Percentiles rank a stretch among this genome's conserved stretches.
Conservation (phyloP, 37 sponge, comb jelly and placozoan species). For the Ephydatia muelleri region DNA sequence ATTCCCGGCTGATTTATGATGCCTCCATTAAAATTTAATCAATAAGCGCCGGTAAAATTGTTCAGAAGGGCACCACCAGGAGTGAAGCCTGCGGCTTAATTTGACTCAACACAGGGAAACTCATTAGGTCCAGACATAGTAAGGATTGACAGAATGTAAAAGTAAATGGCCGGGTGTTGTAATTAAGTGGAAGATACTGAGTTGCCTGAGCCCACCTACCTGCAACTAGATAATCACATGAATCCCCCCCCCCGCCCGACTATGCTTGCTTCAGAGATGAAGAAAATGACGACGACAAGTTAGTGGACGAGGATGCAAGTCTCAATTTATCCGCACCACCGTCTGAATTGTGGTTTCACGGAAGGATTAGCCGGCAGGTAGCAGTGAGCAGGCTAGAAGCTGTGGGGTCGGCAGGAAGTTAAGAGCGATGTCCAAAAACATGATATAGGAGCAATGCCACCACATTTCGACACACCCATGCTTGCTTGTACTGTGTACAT, state of each 20-base stretch:
- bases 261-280: neutral
- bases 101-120: constrained; percentile 87
- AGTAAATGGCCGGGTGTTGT: neutral
- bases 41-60: too few relatives aligned
- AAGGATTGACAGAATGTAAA: constrained; percentile 84
- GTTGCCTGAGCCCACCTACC: constrained; percentile 43
- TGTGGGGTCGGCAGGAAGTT: constrained; percentile 44
- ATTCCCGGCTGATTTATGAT: too few relatives aligned
- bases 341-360: constrained; percentile 87
- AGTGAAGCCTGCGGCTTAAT: constrained; percentile 86
- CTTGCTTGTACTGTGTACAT: too few relatives aligned
- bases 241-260: neutral
- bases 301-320: constrained; percentile 45
- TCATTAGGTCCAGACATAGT: constrained; percentile 81
- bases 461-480: too few relatives aligned
- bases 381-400: constrained; percentile 57
- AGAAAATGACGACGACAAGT: constrained; percentile 37
- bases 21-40: too few relatives aligned
- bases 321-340: constrained; percentile 79
- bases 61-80: constrained; percentile 91
- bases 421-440: constrained; percentile 75
- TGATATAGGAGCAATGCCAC: too few relatives aligned
- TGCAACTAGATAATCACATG: constrained; percentile 2
- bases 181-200: neutral
- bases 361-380: constrained; percentile 62